A percentile compares a stretch with the other conserved stretches of the same genome.
phyloP scores from a whole-genome alignment of 2,888 invertebrate species.

The Timandra comae region DNA sequence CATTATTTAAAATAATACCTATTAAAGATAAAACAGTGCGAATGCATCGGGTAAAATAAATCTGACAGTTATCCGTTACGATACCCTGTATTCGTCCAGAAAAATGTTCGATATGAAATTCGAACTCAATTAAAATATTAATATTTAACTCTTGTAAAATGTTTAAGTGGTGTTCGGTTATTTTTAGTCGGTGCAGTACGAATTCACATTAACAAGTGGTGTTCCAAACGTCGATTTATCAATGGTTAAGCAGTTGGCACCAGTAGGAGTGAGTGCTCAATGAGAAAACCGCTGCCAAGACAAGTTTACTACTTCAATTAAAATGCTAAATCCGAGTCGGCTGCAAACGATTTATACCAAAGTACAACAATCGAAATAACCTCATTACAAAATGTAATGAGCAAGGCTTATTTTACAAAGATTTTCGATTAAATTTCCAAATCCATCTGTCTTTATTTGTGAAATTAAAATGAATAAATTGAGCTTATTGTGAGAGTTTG shows the following conservation, averaged over 20 bases:
- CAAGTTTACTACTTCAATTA: constrained; percentile 8
- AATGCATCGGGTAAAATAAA: not conserved
- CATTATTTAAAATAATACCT: too few relatives aligned
- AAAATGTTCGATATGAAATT: too few relatives aligned
- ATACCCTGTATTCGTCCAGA: not conserved
- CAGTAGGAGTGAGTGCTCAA: constrained; percentile 5
- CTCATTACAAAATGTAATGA: constrained; percentile 23
- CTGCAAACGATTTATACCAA: not conserved
- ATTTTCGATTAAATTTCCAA: constrained; percentile 18
- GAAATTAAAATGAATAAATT: constrained; percentile 32
- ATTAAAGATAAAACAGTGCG: not conserved
- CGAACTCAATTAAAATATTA: too few relatives aligned
- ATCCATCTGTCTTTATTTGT: constrained; percentile 27
- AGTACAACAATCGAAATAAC: constrained; percentile 11
- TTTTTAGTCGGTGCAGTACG: too few relatives aligned
- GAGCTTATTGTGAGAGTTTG: constrained; percentile 27
- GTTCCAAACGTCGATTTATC: constrained; percentile 1
- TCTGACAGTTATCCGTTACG: not conserved
- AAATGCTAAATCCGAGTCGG: not conserved
- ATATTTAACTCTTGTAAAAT: too few relatives aligned
- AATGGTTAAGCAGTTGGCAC: constrained; percentile 8
- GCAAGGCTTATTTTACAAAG: constrained; percentile 13
- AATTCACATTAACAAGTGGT: not conserved
- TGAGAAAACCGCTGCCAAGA: constrained; percentile 11
- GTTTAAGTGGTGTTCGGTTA: too few relatives aligned